A percentile compares a stretch with the other conserved stretches of the same genome.
These are phyloP conservation scores for Scytalopus superciliaris DNA, from an alignment of 2,113 vertebrate species.

Conservation along the genomic window DNA sequence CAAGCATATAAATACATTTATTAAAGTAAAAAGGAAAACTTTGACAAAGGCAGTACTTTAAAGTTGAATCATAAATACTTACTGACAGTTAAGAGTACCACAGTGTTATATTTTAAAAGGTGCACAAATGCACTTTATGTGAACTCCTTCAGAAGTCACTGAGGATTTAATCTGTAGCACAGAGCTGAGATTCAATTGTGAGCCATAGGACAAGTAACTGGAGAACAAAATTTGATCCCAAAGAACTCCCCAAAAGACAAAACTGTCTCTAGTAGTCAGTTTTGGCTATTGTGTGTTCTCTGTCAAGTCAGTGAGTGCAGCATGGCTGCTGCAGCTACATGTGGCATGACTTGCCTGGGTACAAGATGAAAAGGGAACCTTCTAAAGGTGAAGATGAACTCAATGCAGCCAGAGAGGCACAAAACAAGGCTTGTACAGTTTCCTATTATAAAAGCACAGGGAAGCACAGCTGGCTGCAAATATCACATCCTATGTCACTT, in stretches of 20 bases:
- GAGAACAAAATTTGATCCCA: background rate
- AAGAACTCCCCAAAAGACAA: background rate
- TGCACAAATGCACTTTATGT: background rate
- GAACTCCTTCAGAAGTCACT: background rate
- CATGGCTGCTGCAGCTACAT: accelerated
- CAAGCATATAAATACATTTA: background rate
- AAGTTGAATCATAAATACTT: background rate
- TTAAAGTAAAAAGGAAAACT: background rate
- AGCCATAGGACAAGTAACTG: background rate
- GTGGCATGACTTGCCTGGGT: background rate
- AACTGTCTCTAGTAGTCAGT: background rate
- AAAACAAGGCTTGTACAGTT: background rate
- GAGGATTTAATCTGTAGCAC: background rate
- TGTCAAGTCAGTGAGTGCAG: background rate
- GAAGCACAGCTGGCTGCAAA: background rate
- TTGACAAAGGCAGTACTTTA: background rate
- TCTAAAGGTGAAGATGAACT: background rate
- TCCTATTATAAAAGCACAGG: background rate
- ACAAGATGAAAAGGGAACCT: background rate
- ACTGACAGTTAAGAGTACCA: background rate
- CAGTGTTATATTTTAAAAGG: background rate
- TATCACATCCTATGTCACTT: background rate
- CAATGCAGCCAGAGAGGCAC: background rate
- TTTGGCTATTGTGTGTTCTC: background rate
- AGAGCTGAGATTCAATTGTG: background rate